Base-by-base conservation (phyloP, 2,113 vertebrate species). In the Apus apus region DNA sequence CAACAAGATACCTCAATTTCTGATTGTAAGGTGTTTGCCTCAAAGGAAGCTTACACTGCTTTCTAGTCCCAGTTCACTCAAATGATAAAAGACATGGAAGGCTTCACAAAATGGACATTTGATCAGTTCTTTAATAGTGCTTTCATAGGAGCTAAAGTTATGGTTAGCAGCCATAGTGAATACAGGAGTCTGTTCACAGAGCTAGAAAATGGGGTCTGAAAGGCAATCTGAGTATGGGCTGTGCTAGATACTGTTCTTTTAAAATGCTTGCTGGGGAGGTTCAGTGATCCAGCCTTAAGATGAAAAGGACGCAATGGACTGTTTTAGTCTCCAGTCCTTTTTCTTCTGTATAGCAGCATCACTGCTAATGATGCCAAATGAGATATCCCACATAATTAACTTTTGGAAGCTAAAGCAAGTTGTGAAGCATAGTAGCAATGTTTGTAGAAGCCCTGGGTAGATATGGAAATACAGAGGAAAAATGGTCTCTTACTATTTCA, bases 1-100 rank as follows among this genome's bases (percentile, higher is more conserved):
- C 4, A 46, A 1, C 7, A 17, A 18, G 4, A 3, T 30, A 25
- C 1, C 3, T 8, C 9, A 50, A 2, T 10, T 65, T 26, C 1
- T 56, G 13, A 1, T 36, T 89, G 6, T 26, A 25, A 88, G 34
- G 64, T 19, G 8, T 51, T 77, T 66, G 15, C 3, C 15, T 66
- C 17, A 13, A 61, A 68, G n/a, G 21, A 38, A 61, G 19, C 0
- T 12, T 43, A 3, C 5, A 1, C 30, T 85, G 29, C 15, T 1
- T 80, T 85, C 9, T 86, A 32, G 30, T 45, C 5, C 4, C 0
- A 0, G 3, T n/a, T 94, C 50, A 50, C 4, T 27, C 3, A 48
- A 43, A 46, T 1, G 3, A 21, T 36, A 36, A 19, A 7, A 9
- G 10, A 11, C 34, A 27, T 4, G 0, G 20, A 29, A 51, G 23